Conservation (phyloP, 2,797 vertebrate genomes). For the Acipenser oxyrinchus region DNA sequence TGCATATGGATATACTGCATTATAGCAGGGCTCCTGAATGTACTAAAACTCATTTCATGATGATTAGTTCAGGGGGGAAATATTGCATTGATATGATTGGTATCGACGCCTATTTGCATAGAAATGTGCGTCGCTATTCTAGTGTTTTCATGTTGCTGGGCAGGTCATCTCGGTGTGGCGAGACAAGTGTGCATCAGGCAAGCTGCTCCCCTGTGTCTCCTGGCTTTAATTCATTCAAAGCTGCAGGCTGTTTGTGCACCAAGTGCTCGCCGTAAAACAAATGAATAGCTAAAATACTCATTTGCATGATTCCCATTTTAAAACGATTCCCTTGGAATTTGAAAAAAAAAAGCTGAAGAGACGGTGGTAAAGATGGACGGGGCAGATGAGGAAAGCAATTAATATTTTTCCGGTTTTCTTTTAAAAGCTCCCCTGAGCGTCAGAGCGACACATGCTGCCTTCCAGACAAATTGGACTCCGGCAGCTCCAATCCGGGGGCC, state of each 20-base stretch:
- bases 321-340: slow-evolving; percentile 69
- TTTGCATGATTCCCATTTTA: slow-evolving; percentile 77
- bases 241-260: slow-evolving; percentile 73
- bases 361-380: slow-evolving; percentile 68
- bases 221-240: slow-evolving; percentile 73
- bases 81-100: slow-evolving; percentile 67
- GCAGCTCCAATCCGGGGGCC: slow-evolving; percentile 44
- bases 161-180: slow-evolving; percentile 70
- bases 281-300: slow-evolving; percentile 85
- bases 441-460: slow-evolving; percentile 55
- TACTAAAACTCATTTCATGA: slow-evolving; percentile 99
- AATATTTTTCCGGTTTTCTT: slow-evolving; percentile 65
- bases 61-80: slow-evolving; percentile 93
- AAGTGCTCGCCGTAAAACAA: slow-evolving; percentile 77
- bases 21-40: slow-evolving; percentile 92
- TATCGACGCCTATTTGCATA: slow-evolving; percentile 77
- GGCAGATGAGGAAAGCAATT: slow-evolving; percentile 66
- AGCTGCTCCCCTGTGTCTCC: slow-evolving; percentile 74
- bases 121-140: slow-evolving; percentile 43
- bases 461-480: slow-evolving; percentile 63
- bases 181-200: slow-evolving; percentile 68
- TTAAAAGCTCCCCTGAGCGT: slow-evolving; percentile 68
- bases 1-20: slow-evolving; percentile 97
- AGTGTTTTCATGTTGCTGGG: slow-evolving; percentile 54
- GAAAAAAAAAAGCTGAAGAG: slow-evolving; percentile 54